Evolutionary conservation across 1,140 invertebrate species (phyloP).

Genomic region (Mycetomoellerius zeteki): DNA sequence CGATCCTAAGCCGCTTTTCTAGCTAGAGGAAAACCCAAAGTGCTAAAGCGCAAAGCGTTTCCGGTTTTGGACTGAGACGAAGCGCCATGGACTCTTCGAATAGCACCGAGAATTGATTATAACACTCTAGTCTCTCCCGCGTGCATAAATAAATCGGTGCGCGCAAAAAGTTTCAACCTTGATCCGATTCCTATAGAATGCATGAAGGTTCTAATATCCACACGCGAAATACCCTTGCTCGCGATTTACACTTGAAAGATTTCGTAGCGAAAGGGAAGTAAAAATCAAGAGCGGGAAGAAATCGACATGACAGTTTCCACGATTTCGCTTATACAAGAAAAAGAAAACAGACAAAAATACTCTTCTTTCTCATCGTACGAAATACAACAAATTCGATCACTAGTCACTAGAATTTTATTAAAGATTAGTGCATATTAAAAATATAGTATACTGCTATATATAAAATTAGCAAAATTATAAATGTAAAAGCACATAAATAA

Average conservation of each 20-base stretch:
- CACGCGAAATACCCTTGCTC: neutral
- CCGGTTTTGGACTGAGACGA: constrained; percentile 13
- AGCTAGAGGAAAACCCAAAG: neutral
- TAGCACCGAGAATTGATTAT: constrained; percentile 32
- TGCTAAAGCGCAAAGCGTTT: constrained; percentile 44
- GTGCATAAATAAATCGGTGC: constrained; percentile 43
- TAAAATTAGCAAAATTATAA: too few species aligned
- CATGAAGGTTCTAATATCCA: neutral
- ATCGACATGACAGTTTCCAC: neutral
- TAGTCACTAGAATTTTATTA: too few species aligned
- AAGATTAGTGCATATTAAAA: too few species aligned
- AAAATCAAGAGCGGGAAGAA: neutral
- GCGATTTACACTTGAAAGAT: neutral
- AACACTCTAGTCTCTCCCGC: constrained; percentile 28
- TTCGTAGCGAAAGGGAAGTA: neutral
- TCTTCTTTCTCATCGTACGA: neutral
- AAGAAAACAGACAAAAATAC: neutral
- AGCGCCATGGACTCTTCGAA: constrained; percentile 2
- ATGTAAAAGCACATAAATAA: too few species aligned
- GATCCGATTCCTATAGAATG: neutral
- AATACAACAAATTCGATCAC: too few species aligned
- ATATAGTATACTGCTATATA: too few species aligned
- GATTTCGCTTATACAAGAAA: neutral
- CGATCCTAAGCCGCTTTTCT: constrained; percentile 60
- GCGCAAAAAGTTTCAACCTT: neutral